Evolutionary conservation across 2,113 vertebrate genomes (phyloP).

Genomic region (Notarius quadriscutis): DNA sequence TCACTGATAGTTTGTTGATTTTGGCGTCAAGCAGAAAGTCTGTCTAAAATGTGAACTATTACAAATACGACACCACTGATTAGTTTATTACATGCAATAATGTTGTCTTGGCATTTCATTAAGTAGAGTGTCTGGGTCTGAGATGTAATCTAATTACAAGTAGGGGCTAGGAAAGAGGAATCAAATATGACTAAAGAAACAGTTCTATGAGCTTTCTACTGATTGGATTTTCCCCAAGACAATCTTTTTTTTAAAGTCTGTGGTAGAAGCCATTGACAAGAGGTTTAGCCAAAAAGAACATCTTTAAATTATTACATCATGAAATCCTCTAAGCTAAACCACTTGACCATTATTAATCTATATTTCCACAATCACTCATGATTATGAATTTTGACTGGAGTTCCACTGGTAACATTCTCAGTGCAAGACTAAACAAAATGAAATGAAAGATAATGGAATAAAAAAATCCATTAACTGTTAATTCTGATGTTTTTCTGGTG

Average conservation of each 20-base stretch:
- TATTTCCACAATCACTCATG: neutral
- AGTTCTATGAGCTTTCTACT: slow-evolving; percentile 37
- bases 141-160: slow-evolving; percentile 46
- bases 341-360: neutral
- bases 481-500: slow-evolving; percentile 14
- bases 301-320: neutral
- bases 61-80: slow-evolving; percentile 26
- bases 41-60: neutral
- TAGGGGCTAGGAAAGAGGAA: slow-evolving; percentile 7
- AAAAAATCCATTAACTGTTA: neutral
- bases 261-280: neutral
- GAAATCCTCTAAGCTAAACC: neutral
- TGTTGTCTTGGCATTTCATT: slow-evolving; percentile 41
- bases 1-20: neutral
- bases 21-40: neutral
- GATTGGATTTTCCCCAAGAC: slow-evolving; percentile 50
- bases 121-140: slow-evolving; percentile 30
- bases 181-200: slow-evolving; percentile 11
- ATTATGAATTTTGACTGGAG: neutral
- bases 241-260: slow-evolving; percentile 23
- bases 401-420: neutral
- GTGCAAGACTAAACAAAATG: neutral
- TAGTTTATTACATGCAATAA: slow-evolving; percentile 38
- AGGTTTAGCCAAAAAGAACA: neutral
- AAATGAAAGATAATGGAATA: slow-evolving; percentile 6